phyloP scores from a whole-genome alignment of 2,797 vertebrate genomes.

The Brachymystax lenok region DNA sequence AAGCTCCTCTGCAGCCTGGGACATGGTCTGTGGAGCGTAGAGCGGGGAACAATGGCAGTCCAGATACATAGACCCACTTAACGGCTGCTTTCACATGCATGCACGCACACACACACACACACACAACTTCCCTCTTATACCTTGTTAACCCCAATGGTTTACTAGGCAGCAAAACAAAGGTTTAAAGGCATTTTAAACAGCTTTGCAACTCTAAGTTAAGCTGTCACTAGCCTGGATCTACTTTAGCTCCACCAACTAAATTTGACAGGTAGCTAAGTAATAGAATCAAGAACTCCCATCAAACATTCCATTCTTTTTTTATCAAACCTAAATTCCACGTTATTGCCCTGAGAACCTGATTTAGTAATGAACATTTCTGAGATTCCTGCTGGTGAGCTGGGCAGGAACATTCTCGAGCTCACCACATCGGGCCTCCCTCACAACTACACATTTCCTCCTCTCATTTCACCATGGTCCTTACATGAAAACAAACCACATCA shows the following conservation, averaged over 20 bases:
- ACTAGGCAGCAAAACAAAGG: neutral
- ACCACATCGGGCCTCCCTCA: constrained; percentile 49
- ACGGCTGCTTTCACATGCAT: constrained; percentile 22
- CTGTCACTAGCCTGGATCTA: neutral
- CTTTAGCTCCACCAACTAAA: neutral
- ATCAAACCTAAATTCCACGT: neutral
- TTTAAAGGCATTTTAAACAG: neutral
- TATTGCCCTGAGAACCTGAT: constrained; percentile 22
- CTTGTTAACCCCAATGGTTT: neutral
- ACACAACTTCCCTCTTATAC: neutral
- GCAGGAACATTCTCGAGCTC: constrained; percentile 51
- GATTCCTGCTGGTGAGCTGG: constrained; percentile 50
- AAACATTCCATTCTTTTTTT: neutral
- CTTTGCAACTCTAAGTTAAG: neutral
- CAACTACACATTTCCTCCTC: constrained; percentile 40
- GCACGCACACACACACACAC: constrained; percentile 15
- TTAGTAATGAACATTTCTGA: constrained; percentile 61
- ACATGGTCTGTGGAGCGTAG: constrained; percentile 78
- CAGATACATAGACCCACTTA: neutral
- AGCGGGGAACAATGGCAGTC: constrained; percentile 27
- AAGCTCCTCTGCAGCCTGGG: constrained; percentile 82
- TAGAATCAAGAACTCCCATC: neutral
- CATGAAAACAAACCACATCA: constrained; percentile 8
- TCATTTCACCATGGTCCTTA: neutral
- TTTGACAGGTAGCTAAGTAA: neutral